Conservation (phyloP, 2,797 vertebrate species). For the Zalophus californianus region DNA sequence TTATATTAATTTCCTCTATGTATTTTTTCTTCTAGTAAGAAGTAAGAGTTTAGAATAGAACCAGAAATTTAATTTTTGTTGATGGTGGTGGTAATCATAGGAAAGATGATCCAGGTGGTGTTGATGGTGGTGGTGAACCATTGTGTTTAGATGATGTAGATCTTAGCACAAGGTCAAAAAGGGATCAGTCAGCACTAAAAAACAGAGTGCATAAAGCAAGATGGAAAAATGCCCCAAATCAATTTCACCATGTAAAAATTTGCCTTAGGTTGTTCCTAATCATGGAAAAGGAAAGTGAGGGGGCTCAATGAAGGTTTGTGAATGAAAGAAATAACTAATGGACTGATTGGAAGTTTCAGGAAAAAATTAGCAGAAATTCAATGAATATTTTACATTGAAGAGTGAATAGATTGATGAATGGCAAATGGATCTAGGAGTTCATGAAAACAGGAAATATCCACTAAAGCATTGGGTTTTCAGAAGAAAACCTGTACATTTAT, state of each 20-base stretch:
- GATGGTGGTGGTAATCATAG: not conserved
- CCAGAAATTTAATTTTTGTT: not conserved
- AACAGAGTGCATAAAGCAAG: not conserved
- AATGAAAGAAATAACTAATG: not conserved
- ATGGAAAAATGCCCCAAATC: not conserved
- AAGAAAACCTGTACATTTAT: not conserved
- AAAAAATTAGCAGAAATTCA: not conserved
- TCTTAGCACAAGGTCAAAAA: not conserved
- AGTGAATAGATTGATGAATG: not conserved
- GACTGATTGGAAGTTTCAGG: not conserved
- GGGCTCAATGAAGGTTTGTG: not conserved
- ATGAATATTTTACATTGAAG: not conserved
- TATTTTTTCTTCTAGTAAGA: not conserved
- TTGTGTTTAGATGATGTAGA: not conserved
- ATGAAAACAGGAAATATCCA: not conserved
- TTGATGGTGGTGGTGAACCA: not conserved
- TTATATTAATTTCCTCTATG: not conserved
- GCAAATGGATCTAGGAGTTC: not conserved
- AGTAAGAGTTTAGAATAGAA: not conserved
- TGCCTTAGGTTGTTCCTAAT: not conserved
- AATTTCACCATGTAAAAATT: not conserved
- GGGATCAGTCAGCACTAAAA: not conserved
- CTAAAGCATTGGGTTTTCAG: not conserved
- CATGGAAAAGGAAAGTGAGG: not conserved
- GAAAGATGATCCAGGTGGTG: not conserved